Evolutionary conservation across 2,113 vertebrate genomes (phyloP).

Genomic region (Bostrychus sinensis): DNA sequence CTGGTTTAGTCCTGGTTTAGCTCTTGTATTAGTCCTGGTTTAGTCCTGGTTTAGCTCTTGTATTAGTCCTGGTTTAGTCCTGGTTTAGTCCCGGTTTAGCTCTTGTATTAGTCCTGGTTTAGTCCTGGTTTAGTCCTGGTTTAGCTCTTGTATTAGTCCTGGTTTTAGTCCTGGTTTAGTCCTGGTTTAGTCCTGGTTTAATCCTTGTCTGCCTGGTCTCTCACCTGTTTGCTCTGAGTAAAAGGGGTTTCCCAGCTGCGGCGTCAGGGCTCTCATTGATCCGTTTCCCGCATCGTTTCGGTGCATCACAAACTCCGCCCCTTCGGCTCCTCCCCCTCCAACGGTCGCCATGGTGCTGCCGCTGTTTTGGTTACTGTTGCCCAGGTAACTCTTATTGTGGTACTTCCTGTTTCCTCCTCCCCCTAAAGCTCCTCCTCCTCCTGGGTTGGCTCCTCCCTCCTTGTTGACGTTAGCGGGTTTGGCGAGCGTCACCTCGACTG

Average conservation of each 20-base stretch:
- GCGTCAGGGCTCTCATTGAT: slow-evolving; percentile 68
- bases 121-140: too few relatives aligned
- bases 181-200: too few relatives aligned
- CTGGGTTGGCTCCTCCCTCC: slow-evolving; percentile 75
- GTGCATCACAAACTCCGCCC: slow-evolving; percentile 73
- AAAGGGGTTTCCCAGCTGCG: slow-evolving; percentile 71
- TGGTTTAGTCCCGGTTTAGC: too few relatives aligned
- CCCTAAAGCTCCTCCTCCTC: slow-evolving; percentile 64
- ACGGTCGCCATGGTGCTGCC: background rate
- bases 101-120: too few relatives aligned
- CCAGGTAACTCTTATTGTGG: background rate
- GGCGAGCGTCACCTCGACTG: slow-evolving; percentile 89
- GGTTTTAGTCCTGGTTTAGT: too few relatives aligned
- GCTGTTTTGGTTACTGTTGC: background rate
- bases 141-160: too few relatives aligned
- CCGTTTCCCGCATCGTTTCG: slow-evolving; percentile 72
- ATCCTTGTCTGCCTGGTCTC: background rate
- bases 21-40: too few relatives aligned
- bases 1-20: too few relatives aligned
- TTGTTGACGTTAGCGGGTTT: slow-evolving; percentile 76
- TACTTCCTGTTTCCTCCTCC: background rate
- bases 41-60: too few relatives aligned
- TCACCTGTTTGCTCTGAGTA: slow-evolving; percentile 17
- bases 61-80: too few relatives aligned
- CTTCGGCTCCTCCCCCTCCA: slow-evolving; percentile 38